phyloP scores from a whole-genome alignment of 2,113 vertebrate species.

The Crotalus tigris region DNA sequence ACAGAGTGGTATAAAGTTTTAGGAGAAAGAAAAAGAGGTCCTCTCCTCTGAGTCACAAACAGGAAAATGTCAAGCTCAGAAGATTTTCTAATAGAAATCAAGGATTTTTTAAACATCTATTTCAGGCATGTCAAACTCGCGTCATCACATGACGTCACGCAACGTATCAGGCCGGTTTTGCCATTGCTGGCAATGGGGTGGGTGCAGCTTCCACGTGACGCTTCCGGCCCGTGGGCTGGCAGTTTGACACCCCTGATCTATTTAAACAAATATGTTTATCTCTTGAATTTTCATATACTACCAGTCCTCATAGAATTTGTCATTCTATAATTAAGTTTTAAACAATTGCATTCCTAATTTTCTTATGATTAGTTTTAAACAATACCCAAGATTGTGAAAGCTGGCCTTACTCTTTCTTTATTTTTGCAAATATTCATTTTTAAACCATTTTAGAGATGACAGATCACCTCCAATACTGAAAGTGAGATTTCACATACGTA shows the following conservation, averaged over 20 bases:
- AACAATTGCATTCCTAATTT: not conserved
- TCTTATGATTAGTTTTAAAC: not conserved
- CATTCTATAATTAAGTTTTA: not conserved
- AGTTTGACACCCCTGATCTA: too few relatives aligned
- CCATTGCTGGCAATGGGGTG: too few relatives aligned
- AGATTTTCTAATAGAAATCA: not conserved
- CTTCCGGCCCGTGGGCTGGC: too few relatives aligned
- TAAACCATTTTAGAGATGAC: conserved; percentile 54
- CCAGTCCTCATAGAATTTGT: not conserved
- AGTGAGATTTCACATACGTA: not conserved
- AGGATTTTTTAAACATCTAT: conserved; percentile 48
- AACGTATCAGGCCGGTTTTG: too few relatives aligned
- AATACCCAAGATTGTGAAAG: conserved; percentile 56
- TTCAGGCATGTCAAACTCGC: too few relatives aligned
- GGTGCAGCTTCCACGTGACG: too few relatives aligned
- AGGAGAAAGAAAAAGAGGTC: not conserved
- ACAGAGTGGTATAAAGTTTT: not conserved
- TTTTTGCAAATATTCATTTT: conserved; percentile 59
- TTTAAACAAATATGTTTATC: not conserved
- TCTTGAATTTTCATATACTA: conserved; percentile 46
- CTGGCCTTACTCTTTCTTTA: conserved; percentile 18
- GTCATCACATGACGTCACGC: too few relatives aligned
- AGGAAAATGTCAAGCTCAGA: not conserved
- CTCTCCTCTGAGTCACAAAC: not conserved
- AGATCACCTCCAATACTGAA: conserved; percentile 38